Base-by-base conservation (phyloP, 2,113 vertebrate genomes). In the Thalassoma bifasciatum region DNA sequence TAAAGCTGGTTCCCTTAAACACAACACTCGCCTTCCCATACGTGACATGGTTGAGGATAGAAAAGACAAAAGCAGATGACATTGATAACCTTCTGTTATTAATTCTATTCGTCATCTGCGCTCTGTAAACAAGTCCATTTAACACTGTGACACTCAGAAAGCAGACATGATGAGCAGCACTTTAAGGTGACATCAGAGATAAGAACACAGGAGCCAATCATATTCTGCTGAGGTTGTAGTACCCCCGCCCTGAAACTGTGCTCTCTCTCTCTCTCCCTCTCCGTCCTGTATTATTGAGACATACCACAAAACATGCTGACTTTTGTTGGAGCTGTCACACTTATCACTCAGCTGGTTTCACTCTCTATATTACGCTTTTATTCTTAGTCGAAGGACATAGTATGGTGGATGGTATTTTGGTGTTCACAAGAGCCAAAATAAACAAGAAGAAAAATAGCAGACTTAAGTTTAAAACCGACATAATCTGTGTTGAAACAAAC, bases 121-220 rank as follows among this genome's bases (percentile, higher is more conserved):
- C 1, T 38, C 34, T 7, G 10, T 1, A 36, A 42, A 40, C 2
- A 26, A 52, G 22, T 26, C 10, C 1, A 24, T 58, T 47, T 11
- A 24, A 44, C 3, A 11, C 5, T 37, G 9, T 1, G 8, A 1
- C 1, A 16, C 1, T 37, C 0, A 0, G 21, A 49, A 38, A 5
- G 52, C 13, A 17, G 51, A 70, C 19, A 13, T 72, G 5, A 50
- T 16, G 10, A 60, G 9, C 16, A 47, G 19, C 66, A 72, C 30
- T 42, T 74, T 16, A 86, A 79, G 3, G 66, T 21, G 14, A 59
- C 59, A 10, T 44, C 10, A 26, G 36, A 19, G 50, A 79, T 72
- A 34, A 53, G 13, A 34, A 44, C 30, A 7, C 22, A 40, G 8
- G 19, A 72, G 63, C 86, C 91, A 92, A 92, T 91, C 83, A 59